A percentile compares a stretch with the other conserved stretches of the same genome.
phyloP scores from a whole-genome alignment of 1,140 invertebrate species.

The Dermatophagoides farinae region DNA sequence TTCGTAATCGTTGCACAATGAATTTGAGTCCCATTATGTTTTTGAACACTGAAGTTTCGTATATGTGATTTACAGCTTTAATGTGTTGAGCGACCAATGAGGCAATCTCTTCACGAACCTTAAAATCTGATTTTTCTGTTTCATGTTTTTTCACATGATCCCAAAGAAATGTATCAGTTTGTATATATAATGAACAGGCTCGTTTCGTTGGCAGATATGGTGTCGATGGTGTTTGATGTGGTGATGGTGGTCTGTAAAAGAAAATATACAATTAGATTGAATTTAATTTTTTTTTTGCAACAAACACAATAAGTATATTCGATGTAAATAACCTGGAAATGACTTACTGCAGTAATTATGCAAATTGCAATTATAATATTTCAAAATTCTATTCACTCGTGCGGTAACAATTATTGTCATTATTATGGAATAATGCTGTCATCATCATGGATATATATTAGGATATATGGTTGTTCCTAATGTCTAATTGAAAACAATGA shows the following conservation, averaged over 20 bases:
- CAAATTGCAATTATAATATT: too few species aligned
- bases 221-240: not conserved
- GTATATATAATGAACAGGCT: slow-evolving; percentile 51
- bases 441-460: too few species aligned
- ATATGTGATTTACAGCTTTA: slow-evolving; percentile 94
- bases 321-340: too few species aligned
- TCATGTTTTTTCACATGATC: slow-evolving; percentile 50
- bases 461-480: too few species aligned
- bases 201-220: slow-evolving; percentile 8
- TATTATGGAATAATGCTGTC: too few species aligned
- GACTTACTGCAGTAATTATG: too few species aligned
- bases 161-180: slow-evolving; percentile 94
- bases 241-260: not conserved
- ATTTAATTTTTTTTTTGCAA: not conserved
- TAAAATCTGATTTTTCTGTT: slow-evolving; percentile 34
- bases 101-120: slow-evolving; percentile 86
- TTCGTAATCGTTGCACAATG: slow-evolving; percentile 89
- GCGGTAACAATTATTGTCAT: too few species aligned
- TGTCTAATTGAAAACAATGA: too few species aligned
- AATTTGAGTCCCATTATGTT: slow-evolving; percentile 88
- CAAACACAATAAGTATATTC: too few species aligned
- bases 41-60: slow-evolving; percentile 80
- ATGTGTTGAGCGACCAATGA: slow-evolving; percentile 94
- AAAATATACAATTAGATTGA: not conserved
- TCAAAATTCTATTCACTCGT: too few species aligned